Conservation (phyloP, 2,888 invertebrate genomes). For the Meiosimyza decipiens region DNA sequence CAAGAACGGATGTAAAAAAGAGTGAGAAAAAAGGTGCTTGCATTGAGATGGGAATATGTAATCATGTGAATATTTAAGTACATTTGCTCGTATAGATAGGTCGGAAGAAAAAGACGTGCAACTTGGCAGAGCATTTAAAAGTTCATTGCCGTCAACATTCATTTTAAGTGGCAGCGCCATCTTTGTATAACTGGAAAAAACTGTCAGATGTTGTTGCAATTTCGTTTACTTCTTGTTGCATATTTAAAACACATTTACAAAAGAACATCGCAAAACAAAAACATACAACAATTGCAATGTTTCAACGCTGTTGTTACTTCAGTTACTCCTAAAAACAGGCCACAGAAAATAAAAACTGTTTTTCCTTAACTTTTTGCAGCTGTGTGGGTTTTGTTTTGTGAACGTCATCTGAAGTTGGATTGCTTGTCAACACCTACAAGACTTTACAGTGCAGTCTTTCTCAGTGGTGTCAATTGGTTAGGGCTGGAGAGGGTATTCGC, state of each 20-base stretch:
- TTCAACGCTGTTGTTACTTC: neutral
- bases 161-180: conserved; percentile 62
- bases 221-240: conserved; percentile 9
- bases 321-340: neutral
- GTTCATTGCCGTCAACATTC: conserved; percentile 66
- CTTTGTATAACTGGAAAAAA: conserved; percentile 9
- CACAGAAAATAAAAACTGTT: neutral
- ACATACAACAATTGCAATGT: neutral
- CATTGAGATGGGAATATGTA: no score
- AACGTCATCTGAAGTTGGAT: neutral
- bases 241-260: conserved; percentile 30
- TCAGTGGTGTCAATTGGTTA: no score
- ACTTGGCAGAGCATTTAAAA: conserved; percentile 57
- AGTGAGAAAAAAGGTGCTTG: neutral
- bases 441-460: no score
- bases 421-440: conserved; percentile 11
- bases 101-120: no score
- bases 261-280: neutral
- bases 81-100: no score
- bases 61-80: no score
- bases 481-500: no score
- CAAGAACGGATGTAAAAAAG: neutral
- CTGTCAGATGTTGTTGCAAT: neutral
- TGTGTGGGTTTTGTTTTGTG: no score
- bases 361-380: neutral